Percentiles rank a stretch among this genome's conserved stretches.
phyloP scores from a whole-genome alignment of 2,113 vertebrate genomes.

The Condylura cristata region DNA sequence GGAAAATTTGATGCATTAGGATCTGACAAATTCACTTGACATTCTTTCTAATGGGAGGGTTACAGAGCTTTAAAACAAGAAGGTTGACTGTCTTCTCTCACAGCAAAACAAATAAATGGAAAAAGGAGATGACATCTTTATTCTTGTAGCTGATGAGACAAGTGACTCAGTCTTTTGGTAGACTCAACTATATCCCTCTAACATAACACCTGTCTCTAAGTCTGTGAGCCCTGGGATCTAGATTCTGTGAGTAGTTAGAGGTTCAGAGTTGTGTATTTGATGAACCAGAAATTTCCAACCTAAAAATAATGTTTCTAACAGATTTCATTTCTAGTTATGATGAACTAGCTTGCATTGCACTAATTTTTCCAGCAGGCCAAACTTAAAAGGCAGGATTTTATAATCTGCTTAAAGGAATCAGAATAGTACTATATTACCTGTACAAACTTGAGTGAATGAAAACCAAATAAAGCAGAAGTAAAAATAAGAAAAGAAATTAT shows the following conservation, averaged over 20 bases:
- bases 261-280: not conserved
- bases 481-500: not conserved
- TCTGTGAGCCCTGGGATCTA: not conserved
- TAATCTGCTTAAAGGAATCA: not conserved
- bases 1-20: not conserved
- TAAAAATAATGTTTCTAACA: slow-evolving; percentile 23
- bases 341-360: not conserved
- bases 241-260: not conserved
- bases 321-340: not conserved
- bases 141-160: not conserved
- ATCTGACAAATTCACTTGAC: not conserved
- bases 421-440: not conserved
- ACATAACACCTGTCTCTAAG: not conserved
- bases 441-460: not conserved
- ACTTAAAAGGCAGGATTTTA: not conserved
- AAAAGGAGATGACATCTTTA: not conserved
- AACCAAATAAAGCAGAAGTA: not conserved
- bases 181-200: not conserved
- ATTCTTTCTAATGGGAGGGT: not conserved
- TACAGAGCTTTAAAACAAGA: not conserved
- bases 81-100: not conserved
- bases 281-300: not conserved
- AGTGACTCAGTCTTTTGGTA: not conserved
- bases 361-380: not conserved
- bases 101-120: not conserved